Base-by-base conservation (phyloP, 2,888 invertebrate genomes). In the Thereva unica region DNA sequence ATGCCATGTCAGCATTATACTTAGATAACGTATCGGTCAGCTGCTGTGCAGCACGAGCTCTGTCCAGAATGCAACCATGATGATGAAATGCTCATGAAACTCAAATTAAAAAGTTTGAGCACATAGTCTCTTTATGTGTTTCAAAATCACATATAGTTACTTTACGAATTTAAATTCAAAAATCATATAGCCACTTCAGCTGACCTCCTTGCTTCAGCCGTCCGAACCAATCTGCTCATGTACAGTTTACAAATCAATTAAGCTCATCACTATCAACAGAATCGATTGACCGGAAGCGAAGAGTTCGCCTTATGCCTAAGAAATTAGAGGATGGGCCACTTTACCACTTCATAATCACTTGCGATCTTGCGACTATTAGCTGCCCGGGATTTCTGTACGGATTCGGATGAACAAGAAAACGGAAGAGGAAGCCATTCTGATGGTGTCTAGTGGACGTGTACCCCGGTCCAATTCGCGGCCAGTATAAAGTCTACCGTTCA, bases 341-440 rank as follows among this genome's bases (percentile, higher is more conserved):
- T 42, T 53, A 42, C 41, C 44, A 64, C 61, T 61, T 34, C 41
- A 41, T 61, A 50, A 61, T 61, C 34, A 50, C 23, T 23, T 23
- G 50, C 12, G 61, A 38, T 37, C 45, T 49, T 5, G 35, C 49
- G 10, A 37, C 9, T 57, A 50, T 61, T 38, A 50, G 50, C 50
- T 40, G 40, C 45, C 61, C 38, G 49, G 9, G 41, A 8, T 53
- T 53, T 40, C 10, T 3, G 38, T 12, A 23, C 38, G 45, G 52
- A 53, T 53, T 34, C 53, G 50, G 64, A 64, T 12, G 44, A 53
- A 37, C 38, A 7, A 7, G 42, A 49, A 66, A 68, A 68, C 68
- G 68, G 68, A 68, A 68, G 66, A 68, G 68, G 68, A 68, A 68
- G 53, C 64, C 64, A 68, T 64, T 54, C 42, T 12, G 35, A 54